Evolutionary conservation across 2,888 invertebrate genomes (phyloP), one percentile per base, ranked within the genome.

Genomic region (Nemoura dubitans): DNA sequence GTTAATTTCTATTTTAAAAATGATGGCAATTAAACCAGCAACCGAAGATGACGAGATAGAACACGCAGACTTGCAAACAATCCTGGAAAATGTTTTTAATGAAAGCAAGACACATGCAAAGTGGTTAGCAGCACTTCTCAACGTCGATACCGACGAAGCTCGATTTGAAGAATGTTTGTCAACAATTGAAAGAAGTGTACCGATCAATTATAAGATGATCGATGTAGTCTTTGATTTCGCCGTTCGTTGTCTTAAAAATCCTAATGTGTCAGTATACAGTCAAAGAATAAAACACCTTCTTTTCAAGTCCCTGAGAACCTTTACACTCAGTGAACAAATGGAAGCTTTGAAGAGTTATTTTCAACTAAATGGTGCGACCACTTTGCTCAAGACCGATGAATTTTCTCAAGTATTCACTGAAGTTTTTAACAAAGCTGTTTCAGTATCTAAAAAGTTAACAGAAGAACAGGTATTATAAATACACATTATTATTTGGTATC

Each of bases 41-140:
- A 88, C 87, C 42, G 88, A 87, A 86, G 88, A 88, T 85, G 88
- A 88, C 86, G 88, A 87, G 83, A 88, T 88, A 43, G 86, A 78
- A 85, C 80, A 86, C 36, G 88, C 87, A 83, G 81, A 85, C 77
- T 28, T 87, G 0, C 81, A 85, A 80, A 29, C 36, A 5, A 85
- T 87, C 43, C 43, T 87, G 26, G 30, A 86, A 80, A 87, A 86
- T 83, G 43, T 88, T 76, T 82, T 80, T 7, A 85, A 87, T 28
- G 42, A 80, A 10, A 84, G 83, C 5, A 88, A 86, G 82, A 29
- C 86, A 14, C 86, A 84, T 28, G 83, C n/a, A 5, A 88, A 88
- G 29, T 88, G 88, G 88, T 86, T 88, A 29, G 86, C 85, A 85
- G 87, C 87, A n/a, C 80, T 88, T 5, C 25, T 88, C 0, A 81